These are phyloP conservation scores for Pseudocheirus occidentalis DNA, from an alignment of 2,797 vertebrate species.

Conservation along the genomic window DNA sequence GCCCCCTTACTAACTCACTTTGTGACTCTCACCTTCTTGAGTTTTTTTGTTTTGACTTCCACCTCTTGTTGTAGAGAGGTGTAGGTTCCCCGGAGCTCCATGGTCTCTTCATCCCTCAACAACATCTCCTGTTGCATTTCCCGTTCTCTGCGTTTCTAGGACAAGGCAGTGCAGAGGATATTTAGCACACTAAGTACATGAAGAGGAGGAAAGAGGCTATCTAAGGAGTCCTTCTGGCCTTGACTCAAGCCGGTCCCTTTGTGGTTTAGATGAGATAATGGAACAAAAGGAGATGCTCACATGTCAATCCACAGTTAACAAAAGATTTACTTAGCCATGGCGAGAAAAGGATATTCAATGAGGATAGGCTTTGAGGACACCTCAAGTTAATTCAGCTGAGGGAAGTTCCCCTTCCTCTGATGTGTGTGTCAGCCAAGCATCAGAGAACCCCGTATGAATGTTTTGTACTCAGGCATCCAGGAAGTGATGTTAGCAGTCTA, in stretches of 20 bases:
- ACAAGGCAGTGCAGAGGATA: neutral
- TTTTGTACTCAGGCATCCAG: neutral
- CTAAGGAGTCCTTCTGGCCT: neutral
- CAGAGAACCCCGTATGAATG: neutral
- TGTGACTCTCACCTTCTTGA: conserved; percentile 90
- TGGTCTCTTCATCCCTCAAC: conserved; percentile 94
- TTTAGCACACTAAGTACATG: neutral
- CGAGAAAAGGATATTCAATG: neutral
- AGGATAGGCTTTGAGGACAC: neutral
- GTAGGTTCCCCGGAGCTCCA: conserved; percentile 95
- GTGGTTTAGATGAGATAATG: neutral
- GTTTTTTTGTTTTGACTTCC: conserved; percentile 97
- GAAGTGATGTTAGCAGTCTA: neutral
- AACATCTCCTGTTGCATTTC: conserved; percentile 97
- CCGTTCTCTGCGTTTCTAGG: conserved; percentile 92
- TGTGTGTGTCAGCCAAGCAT: neutral
- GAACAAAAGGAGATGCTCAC: neutral
- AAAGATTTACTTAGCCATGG: neutral
- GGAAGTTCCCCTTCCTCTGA: neutral
- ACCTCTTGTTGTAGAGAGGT: conserved; percentile 97
- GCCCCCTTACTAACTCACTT: fast-evolving
- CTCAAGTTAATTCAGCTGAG: no score
- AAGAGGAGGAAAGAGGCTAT: neutral
- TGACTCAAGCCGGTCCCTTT: neutral
- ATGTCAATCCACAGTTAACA: neutral